A percentile compares a stretch with the other conserved stretches of the same genome.
phyloP scores from a whole-genome alignment of 2,113 vertebrate genomes.

The Eidolon helvum region DNA sequence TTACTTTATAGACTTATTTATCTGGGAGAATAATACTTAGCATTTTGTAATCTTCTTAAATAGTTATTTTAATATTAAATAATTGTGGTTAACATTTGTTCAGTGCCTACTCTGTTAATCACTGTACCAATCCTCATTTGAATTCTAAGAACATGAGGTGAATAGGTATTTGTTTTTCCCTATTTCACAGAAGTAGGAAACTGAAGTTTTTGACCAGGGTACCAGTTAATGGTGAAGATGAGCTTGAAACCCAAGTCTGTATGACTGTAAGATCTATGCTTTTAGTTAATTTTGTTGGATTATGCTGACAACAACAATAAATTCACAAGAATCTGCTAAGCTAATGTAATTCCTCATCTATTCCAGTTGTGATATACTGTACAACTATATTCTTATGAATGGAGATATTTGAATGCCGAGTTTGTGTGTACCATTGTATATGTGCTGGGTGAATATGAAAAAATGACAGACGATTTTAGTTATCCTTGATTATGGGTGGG shows the following conservation, averaged over 20 bases:
- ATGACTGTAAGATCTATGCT: neutral
- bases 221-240: neutral
- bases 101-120: neutral
- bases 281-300: neutral
- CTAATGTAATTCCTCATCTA: neutral
- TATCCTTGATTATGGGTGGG: neutral
- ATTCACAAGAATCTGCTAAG: neutral
- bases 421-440: neutral
- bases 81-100: neutral
- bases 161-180: neutral
- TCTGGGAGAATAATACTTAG: neutral
- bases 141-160: neutral
- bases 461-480: neutral
- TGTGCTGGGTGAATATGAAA: neutral
- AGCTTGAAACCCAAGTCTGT: neutral
- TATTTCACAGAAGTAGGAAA: neutral
- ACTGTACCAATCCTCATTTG: neutral
- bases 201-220: neutral
- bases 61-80: neutral
- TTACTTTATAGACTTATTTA: conserved; percentile 33
- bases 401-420: neutral
- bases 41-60: neutral
- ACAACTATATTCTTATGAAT: neutral
- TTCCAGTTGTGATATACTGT: neutral
- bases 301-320: neutral